These are phyloP conservation scores for Halictus rubicundus DNA, from an alignment of 1,140 invertebrate species.

Conservation along the genomic window DNA sequence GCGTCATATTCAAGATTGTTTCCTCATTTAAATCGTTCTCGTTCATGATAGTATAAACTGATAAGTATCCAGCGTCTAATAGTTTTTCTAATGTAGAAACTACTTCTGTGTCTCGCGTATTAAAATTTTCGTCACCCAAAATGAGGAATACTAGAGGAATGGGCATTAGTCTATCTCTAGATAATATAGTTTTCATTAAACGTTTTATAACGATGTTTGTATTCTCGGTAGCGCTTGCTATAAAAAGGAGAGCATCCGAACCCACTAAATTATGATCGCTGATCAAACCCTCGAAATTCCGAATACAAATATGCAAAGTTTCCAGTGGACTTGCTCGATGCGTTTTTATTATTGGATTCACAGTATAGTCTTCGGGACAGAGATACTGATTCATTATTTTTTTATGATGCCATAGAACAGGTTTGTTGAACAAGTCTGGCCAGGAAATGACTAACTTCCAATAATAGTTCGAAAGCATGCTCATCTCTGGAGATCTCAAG, in stretches of 20 bases:
- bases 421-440: constrained; percentile 74
- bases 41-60: constrained; percentile 70
- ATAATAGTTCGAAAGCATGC: constrained; percentile 78
- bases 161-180: constrained; percentile 70
- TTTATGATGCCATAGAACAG: constrained; percentile 69
- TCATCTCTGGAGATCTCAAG: constrained; percentile 57
- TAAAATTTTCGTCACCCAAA: constrained; percentile 52
- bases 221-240: constrained; percentile 66
- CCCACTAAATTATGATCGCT: constrained; percentile 66
- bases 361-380: constrained; percentile 59
- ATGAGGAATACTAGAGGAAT: constrained; percentile 72
- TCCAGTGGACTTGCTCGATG: constrained; percentile 71
- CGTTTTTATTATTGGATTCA: constrained; percentile 70
- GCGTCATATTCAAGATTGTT: constrained; percentile 78
- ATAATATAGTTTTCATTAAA: constrained; percentile 71
- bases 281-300: constrained; percentile 70
- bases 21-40: constrained; percentile 77
- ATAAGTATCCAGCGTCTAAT: constrained; percentile 72
- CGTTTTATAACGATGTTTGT: constrained; percentile 56
- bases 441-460: constrained; percentile 86
- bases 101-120: constrained; percentile 41
- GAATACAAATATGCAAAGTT: constrained; percentile 71
- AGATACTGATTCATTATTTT: constrained; percentile 72
- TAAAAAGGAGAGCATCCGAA: constrained; percentile 72
- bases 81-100: constrained; percentile 61